Evolutionary conservation across 2,888 invertebrate genomes (phyloP), one percentile per base, ranked within the genome.

Genomic region (Syrista parreyssii): DNA sequence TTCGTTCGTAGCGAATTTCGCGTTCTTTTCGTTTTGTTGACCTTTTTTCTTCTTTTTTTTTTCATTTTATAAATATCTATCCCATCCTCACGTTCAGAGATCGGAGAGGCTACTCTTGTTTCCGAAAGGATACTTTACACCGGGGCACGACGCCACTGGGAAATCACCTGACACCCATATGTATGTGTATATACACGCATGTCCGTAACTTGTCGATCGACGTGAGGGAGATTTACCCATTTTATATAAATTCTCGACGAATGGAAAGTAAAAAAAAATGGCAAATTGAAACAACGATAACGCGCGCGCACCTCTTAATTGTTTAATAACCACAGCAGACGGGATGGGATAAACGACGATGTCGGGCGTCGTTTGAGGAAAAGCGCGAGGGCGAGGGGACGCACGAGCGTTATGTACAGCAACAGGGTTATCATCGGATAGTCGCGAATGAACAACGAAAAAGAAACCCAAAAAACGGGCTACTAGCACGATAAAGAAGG

Each of bases 231-330:
- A 23, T 55, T 55, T 23, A 2, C 55, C 23, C 23, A 2, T 55
- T 55, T 55, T 23, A 9, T 23, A 55, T 4, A 2, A 23, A 23
- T 2, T 55, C 55, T 23, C 23, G 23, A 55, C 55, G 55, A 23
- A 23, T 9, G 9, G 55, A 23, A 23, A 55, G 4, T 23, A 15
- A 55, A 83, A 71, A 81, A 81, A 82, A 84, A 86, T 86, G 86
- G 84, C 84, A 85, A 83, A 83, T 82, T 77, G 76, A 69, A 80
- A 81, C 75, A 78, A 82, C 76, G 79, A 79, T 23, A 81, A 80
- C 80, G 80, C 79, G 75, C 76, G 23, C 1, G n/a, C 81, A 76
- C 81, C 81, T 79, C 80, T 55, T 9, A 55, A 55, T 55, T 23
- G 23, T 55, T 55, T 9, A 23, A 55, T 9, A 23, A 55, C 23